A percentile compares a stretch with the other conserved stretches of the same genome.
Conservation (phyloP, 2,797 vertebrate genomes). For the Peromyscus eremicus region DNA sequence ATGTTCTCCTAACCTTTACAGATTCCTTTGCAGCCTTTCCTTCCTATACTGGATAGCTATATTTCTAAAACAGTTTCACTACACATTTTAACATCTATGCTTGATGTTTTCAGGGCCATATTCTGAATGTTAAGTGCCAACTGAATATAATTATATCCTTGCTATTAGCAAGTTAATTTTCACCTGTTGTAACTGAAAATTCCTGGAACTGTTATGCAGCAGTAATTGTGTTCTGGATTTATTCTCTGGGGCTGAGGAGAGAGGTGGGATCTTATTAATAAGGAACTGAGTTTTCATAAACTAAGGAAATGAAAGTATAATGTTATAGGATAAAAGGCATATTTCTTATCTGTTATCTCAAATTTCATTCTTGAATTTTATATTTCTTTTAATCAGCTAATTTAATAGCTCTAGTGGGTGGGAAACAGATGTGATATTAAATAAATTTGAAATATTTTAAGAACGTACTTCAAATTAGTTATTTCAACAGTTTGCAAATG, state of each 20-base stretch:
- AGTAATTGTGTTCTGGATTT: constrained; percentile 36
- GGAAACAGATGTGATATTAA: constrained; percentile 1
- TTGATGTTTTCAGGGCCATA: constrained; percentile 54
- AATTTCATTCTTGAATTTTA: constrained; percentile 55
- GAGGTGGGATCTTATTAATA: constrained; percentile 3
- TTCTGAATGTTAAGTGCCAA: constrained; percentile 34
- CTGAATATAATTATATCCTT: constrained; percentile 13
- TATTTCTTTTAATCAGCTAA: constrained; percentile 18
- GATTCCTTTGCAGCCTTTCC: constrained; percentile 34
- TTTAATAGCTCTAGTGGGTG: constrained; percentile 10
- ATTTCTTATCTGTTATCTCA: constrained; percentile 31
- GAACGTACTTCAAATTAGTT: background rate
- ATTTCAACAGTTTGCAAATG: constrained; percentile 39
- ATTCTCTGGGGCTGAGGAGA: background rate
- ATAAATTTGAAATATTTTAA: constrained; percentile 3
- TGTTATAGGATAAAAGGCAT: background rate
- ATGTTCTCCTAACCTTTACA: constrained; percentile 31
- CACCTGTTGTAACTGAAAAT: constrained; percentile 55
- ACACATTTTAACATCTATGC: constrained; percentile 2
- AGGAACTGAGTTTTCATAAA: constrained; percentile 28
- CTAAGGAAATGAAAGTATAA: constrained; percentile 51
- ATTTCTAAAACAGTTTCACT: background rate
- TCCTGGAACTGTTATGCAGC: background rate
- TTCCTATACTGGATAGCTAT: background rate
- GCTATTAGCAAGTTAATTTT: constrained; percentile 69